Evolutionary conservation across 2,888 invertebrate species (phyloP).

Genomic region (Leptinotarsa rubiginosa): DNA sequence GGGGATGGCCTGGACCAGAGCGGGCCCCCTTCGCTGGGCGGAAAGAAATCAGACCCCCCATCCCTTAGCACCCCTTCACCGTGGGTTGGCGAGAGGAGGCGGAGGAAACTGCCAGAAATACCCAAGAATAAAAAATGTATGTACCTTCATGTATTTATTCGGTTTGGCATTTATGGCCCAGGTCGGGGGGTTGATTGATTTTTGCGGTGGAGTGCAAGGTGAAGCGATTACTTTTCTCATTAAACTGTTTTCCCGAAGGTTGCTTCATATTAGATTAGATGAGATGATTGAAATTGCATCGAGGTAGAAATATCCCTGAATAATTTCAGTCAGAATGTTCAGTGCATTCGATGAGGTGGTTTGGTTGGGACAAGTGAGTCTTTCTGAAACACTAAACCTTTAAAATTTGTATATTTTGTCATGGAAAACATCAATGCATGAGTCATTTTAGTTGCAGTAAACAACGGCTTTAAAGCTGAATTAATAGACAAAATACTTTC

Average conservation of each 20-base stretch:
- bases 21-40: constrained; percentile 41
- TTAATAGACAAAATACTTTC: too few species aligned
- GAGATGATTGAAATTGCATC: background rate
- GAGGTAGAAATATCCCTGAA: background rate
- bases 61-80: constrained; percentile 45
- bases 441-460: too few species aligned
- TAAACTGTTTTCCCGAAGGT: background rate
- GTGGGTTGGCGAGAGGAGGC: constrained; percentile 71
- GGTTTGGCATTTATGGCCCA: constrained; percentile 3
- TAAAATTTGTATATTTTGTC: too few species aligned
- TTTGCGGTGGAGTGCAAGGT: constrained; percentile 6
- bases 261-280: constrained; percentile 8
- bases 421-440: too few species aligned
- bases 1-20: constrained; percentile 40
- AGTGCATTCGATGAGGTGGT: background rate
- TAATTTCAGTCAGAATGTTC: background rate
- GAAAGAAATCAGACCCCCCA: constrained; percentile 37
- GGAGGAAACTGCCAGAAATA: constrained; percentile 89
- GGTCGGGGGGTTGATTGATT: constrained; percentile 26
- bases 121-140: constrained; percentile 90
- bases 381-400: background rate
- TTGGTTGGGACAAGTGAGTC: background rate
- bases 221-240: background rate
- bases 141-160: constrained; percentile 54
- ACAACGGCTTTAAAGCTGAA: too few species aligned